These are phyloP conservation scores for Lagorchestes hirsutus DNA, from an alignment of 2,797 vertebrate species.

Conservation along the genomic window DNA sequence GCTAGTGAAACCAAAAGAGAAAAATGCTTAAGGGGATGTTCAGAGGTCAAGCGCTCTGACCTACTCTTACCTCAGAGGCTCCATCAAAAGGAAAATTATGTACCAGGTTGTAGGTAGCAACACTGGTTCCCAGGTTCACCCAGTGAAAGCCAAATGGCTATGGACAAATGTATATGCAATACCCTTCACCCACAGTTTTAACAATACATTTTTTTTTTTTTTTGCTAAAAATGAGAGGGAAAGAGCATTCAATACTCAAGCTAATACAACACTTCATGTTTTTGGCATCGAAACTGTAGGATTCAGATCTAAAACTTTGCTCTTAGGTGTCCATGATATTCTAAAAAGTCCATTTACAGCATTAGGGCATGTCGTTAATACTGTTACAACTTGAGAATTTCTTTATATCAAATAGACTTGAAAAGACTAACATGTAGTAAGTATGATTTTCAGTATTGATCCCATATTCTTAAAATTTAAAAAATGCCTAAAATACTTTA, in stretches of 20 bases:
- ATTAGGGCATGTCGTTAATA: conserved; percentile 22
- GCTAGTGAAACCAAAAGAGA: not conserved
- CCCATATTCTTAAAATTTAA: conserved; percentile 18
- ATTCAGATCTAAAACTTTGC: not conserved
- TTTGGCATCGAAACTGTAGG: conserved; percentile 63
- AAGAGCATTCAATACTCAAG: not conserved
- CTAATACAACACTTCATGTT: conserved; percentile 3
- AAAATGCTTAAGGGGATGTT: not conserved
- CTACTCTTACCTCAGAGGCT: not conserved
- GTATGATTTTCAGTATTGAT: conserved; percentile 44
- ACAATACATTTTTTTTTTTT: conserved; percentile 1
- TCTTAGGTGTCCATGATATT: not conserved
- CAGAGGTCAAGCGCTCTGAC: conserved; percentile 8
- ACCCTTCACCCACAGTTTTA: not conserved
- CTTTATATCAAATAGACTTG: not conserved
- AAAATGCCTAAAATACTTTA: conserved; percentile 57
- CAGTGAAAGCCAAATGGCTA: not conserved
- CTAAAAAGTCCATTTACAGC: conserved; percentile 50
- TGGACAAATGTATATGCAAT: not conserved
- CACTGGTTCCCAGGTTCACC: not conserved
- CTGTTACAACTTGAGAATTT: conserved; percentile 25
- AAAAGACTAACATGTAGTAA: conserved; percentile 37
- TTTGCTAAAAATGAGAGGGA: not conserved
- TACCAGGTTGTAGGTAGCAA: not conserved
- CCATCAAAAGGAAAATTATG: not conserved